Conservation (phyloP, 2,797 vertebrate species). For the Anas georgica region DNA sequence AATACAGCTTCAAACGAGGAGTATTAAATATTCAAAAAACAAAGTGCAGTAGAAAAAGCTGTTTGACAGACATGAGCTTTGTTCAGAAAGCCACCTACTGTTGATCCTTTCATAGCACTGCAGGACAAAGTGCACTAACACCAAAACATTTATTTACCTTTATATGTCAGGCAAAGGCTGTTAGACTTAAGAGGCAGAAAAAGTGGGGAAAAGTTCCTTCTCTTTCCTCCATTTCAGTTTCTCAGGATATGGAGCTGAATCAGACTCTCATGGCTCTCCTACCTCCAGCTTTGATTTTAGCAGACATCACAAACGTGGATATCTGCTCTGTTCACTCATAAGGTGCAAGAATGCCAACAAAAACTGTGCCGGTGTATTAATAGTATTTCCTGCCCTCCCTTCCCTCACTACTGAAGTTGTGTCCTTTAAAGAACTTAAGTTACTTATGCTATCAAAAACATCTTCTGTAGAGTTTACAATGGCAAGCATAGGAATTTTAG, state of each 20-base stretch:
- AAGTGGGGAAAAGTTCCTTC: neutral
- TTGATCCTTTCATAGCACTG: accelerated
- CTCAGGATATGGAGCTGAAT: neutral
- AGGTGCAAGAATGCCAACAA: neutral
- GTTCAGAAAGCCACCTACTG: neutral
- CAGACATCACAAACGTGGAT: neutral
- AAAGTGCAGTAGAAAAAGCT: neutral
- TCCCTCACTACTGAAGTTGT: neutral
- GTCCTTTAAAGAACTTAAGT: neutral
- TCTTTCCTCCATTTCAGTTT: neutral
- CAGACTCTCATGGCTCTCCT: neutral
- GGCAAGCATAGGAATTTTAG: neutral
- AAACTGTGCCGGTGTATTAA: neutral
- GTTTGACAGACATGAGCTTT: neutral
- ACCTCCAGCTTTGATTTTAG: neutral
- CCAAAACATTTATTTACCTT: neutral
- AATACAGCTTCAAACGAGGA: neutral
- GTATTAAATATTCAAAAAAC: neutral
- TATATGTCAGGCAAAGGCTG: neutral
- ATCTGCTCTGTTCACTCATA: slow-evolving; percentile 1
- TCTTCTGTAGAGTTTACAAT: neutral
- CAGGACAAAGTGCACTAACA: neutral
- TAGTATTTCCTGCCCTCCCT: neutral
- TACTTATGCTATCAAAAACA: neutral
- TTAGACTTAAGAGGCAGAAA: neutral